phyloP scores from a whole-genome alignment of 2,888 invertebrate genomes.

The Troglohyphantes excavatus region DNA sequence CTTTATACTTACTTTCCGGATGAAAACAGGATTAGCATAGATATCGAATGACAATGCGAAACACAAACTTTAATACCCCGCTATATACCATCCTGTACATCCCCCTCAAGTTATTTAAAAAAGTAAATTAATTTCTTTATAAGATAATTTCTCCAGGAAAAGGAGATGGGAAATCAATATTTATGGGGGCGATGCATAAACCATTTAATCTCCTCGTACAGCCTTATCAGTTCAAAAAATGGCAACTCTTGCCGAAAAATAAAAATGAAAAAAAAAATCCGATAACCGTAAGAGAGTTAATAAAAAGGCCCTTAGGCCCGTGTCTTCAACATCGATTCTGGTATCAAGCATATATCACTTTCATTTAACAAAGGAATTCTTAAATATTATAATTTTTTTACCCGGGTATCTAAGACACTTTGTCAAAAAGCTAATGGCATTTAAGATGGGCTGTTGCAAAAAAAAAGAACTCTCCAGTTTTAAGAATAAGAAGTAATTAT shows the following conservation, averaged over 20 bases:
- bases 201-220: constrained; percentile 7
- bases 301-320: constrained; percentile 8
- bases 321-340: constrained; percentile 9
- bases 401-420: constrained; percentile 20
- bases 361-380: constrained; percentile 29
- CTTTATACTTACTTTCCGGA: no score
- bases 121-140: neutral
- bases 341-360: constrained; percentile 28
- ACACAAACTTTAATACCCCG: no score
- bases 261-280: constrained; percentile 2
- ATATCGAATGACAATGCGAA: neutral
- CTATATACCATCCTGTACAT: neutral
- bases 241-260: neutral
- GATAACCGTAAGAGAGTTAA: constrained; percentile 3
- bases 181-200: neutral
- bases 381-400: constrained; percentile 12
- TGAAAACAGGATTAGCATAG: neutral
- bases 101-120: neutral
- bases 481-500: neutral
- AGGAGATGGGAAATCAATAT: constrained; percentile 7
- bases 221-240: constrained; percentile 2
- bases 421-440: constrained; percentile 22
- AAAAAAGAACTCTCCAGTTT: neutral
- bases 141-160: neutral
- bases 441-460: neutral